A percentile compares a stretch with the other conserved stretches of the same genome.
phyloP scores from a whole-genome alignment of 2,888 invertebrate species.

The Dorcus hopei region DNA sequence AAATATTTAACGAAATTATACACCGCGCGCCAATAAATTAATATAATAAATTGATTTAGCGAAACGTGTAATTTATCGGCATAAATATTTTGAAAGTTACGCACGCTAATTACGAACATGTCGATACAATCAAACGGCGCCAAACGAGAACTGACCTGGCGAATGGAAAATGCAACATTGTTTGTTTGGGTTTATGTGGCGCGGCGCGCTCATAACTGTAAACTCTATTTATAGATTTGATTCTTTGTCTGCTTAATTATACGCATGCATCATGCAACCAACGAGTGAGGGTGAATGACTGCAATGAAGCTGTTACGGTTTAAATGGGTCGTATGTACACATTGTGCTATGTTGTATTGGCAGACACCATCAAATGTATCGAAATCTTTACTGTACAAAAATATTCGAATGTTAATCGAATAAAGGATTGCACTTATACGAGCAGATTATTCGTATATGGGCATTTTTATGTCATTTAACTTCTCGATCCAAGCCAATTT shows the following conservation, averaged over 20 bases:
- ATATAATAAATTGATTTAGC: conserved; percentile 8
- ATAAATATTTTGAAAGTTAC: conserved; percentile 8
- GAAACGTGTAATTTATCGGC: conserved; percentile 9
- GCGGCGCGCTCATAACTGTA: background rate
- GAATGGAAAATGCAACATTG: background rate
- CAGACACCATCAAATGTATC: background rate
- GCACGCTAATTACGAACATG: background rate
- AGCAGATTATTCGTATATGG: too few relatives aligned
- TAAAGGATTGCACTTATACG: too few relatives aligned
- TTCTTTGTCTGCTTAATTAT: conserved; percentile 1
- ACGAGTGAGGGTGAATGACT: background rate
- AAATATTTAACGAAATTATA: background rate
- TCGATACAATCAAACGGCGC: conserved; percentile 1
- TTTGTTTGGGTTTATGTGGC: background rate
- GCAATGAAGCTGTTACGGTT: conserved; percentile 1
- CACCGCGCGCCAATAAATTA: conserved; percentile 2
- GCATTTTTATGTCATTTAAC: too few relatives aligned
- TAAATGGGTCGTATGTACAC: background rate
- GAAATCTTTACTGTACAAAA: background rate
- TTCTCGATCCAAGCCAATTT: too few relatives aligned
- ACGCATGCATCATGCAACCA: background rate
- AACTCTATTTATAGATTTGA: conserved; percentile 3
- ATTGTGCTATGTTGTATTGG: background rate
- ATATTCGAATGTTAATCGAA: too few relatives aligned
- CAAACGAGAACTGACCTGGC: background rate